Evolutionary conservation across 2,113 vertebrate genomes (phyloP), one percentile per base, ranked within the genome.

Genomic region (Lates calcarifer): DNA sequence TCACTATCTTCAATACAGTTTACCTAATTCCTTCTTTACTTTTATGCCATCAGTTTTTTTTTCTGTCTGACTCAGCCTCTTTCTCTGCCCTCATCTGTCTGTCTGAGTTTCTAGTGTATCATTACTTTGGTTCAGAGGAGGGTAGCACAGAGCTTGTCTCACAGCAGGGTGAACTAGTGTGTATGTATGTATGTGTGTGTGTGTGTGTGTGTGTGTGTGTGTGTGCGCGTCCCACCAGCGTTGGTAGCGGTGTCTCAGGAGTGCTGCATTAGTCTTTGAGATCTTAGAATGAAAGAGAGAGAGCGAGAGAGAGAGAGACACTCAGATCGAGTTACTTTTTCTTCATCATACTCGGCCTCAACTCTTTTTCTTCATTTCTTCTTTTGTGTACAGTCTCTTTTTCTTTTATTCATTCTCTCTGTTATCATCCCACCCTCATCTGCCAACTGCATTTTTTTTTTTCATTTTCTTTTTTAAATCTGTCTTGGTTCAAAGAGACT

Each of bases 201-300:
- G 65, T 62, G 68, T 61, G 43, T 51, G 71, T 57, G 73, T 61
- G 29, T 67, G 56, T 63, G 73, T 84, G 29, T 76, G 74, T 28
- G 56, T 55, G 61, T 47, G 74, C 37, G 80, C 81, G 49, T 80
- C 69, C 56, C 66, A 60, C 65, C 57, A 72, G 85, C 83, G 81
- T 74, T 85, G 82, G 79, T 82, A 84, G 57, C 70, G 62, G 63
- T 39, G 72, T 90, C 89, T 92, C 88, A 80, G 75, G 85, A 90
- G 87, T 63, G 45, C 65, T 83, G 77, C 71, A 53, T 86, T 74
- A 83, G 75, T 84, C 90, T 91, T 91, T 91, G 89, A 93, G 84
- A 90, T 91, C 83, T 87, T 58, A 78, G 73, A 84, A 66, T 73
- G 67, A 79, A 73, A 57, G 58, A 68, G 41, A 77, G 57, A 70